These are phyloP conservation scores for Phenganax stokvisi DNA, from an alignment of 92 coral and sea anemone genomes.

Conservation along the genomic window DNA sequence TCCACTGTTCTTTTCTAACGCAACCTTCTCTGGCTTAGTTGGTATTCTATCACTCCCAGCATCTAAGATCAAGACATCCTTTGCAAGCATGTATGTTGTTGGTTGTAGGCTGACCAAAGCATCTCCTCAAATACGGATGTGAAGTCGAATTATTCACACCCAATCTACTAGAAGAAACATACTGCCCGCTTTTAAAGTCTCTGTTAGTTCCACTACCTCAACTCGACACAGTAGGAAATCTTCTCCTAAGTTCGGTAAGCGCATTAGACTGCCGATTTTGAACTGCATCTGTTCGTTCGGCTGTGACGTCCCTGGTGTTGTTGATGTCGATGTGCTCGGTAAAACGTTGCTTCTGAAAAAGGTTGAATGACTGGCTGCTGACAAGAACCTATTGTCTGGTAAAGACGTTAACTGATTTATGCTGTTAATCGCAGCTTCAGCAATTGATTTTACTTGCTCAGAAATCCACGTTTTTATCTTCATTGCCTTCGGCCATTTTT, in stretches of 20 bases:
- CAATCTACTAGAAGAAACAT: slow-evolving; percentile 9
- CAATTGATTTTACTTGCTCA: slow-evolving; percentile 42
- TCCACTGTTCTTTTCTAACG: slow-evolving; percentile 32
- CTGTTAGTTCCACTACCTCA: slow-evolving; percentile 32
- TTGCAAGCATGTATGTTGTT: slow-evolving; percentile 26
- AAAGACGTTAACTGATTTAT: slow-evolving; percentile 46
- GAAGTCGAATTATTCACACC: background rate
- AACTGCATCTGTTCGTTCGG: slow-evolving; percentile 27
- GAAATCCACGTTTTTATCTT: background rate
- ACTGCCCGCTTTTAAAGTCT: slow-evolving; percentile 19
- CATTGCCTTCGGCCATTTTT: background rate
- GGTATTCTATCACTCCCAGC: slow-evolving; percentile 39
- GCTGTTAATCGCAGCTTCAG: slow-evolving; percentile 44
- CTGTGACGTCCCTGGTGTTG: background rate
- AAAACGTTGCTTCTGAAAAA: background rate
- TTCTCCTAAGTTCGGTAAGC: slow-evolving; percentile 42
- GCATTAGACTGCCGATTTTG: slow-evolving; percentile 23
- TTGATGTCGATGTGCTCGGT: background rate
- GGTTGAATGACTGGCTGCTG: slow-evolving; percentile 28
- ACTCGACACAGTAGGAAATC: slow-evolving; percentile 46
- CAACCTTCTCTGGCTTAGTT: slow-evolving; percentile 39
- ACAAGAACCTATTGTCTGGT: slow-evolving; percentile 26
- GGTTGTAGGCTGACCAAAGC: slow-evolving; percentile 34
- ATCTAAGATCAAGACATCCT: slow-evolving; percentile 29
- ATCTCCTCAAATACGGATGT: slow-evolving; percentile 22